Base-by-base conservation (phyloP, 2,797 vertebrate genomes). In the Ptychobarbus kaznakovi region DNA sequence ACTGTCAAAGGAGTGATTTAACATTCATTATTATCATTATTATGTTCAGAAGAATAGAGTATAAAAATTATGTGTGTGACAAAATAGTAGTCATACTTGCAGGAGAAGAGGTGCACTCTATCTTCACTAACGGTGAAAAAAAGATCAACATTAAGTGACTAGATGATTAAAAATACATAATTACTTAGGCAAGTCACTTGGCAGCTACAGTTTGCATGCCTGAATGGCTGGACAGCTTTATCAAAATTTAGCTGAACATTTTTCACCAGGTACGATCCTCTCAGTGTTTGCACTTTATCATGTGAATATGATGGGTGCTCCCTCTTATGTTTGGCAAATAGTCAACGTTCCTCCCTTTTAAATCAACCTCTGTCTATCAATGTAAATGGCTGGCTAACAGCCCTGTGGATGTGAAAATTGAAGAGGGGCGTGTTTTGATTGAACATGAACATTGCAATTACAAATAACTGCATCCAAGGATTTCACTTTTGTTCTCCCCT, bases 391-490 rank as follows among this genome's bases (percentile, higher is more conserved):
- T 86, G 78, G 78, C 32, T 38, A 87, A 84, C 74, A 86, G 84
- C 75, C 77, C 85, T 76, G 83, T 86, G 78, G 88, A 86, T 85
- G 80, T 84, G 87, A 85, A 92, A 94, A 94, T 93, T 92, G 92
- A 93, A 94, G 85, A 83, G 90, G 89, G 92, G 88, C 87, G 86
- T 89, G 89, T 92, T 94, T 94, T 94, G 93, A 95, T 93, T 94
- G 93, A 93, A 93, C 90, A 90, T 91, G 93, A 91, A 93, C 86
- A 81, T 93, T 90, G 88, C 90, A 94, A 94, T 94, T 93, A 95
- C 44, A 78, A 78, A 72, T 84, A 89, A 89, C 89, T 89, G 90
- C 88, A 91, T 92, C 90, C 68, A 35, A 80, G 65, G 88, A 91
- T 87, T 91, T 91, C 93, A 92, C 90, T 90, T 92, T 88, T 88